Base-by-base conservation (phyloP, 2,888 invertebrate genomes). In the Sinotaia quadrata region DNA sequence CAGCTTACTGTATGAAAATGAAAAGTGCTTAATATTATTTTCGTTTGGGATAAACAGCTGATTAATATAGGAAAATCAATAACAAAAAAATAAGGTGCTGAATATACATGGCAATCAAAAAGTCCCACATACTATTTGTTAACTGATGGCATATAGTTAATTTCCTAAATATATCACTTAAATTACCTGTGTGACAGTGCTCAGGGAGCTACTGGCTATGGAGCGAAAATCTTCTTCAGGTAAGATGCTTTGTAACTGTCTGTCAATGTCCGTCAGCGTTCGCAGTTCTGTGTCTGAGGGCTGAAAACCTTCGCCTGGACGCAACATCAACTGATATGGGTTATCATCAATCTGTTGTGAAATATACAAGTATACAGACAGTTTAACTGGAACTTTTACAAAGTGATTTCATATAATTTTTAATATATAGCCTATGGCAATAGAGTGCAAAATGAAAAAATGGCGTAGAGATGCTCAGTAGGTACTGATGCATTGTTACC, bases 281-380 rank as follows among this genome's bases (percentile, higher is more conserved):
- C 71, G 69, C 62, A 76, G 57, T 49, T 87, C 85, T 18, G 73
- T 74, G 2, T 61, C 60, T 37, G 80, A 81, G 5, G 84, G 84
- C 24, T 73, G 59, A 69, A 80, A 86, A 1, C 87, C 85, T 59
- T 85, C 84, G 0, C 84, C 84, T 7, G 80, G 76, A 4, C 72
- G 76, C 2, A 84, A 63, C 12, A 76, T 75, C 49, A 83, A 54
- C 69, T 83, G 79, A 69, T 75, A 82, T 7, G 80, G 65, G 21
- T 65, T 65, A 18, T 65, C 65, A n/a, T 65, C 56, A 1, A 31
- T 27, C 56, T 65, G n/a, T n/a, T n/a, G n/a, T n/a, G n/a, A n/a
- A n/a, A n/a, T n/a, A n/a, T n/a, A n/a, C n/a, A n/a, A n/a, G n/a
- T n/a, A n/a, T n/a, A n/a, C n/a, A n/a, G n/a, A n/a, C n/a, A n/a